Evolutionary conservation across 1,140 invertebrate genomes (phyloP).

Genomic region (Ooceraea biroi): DNA sequence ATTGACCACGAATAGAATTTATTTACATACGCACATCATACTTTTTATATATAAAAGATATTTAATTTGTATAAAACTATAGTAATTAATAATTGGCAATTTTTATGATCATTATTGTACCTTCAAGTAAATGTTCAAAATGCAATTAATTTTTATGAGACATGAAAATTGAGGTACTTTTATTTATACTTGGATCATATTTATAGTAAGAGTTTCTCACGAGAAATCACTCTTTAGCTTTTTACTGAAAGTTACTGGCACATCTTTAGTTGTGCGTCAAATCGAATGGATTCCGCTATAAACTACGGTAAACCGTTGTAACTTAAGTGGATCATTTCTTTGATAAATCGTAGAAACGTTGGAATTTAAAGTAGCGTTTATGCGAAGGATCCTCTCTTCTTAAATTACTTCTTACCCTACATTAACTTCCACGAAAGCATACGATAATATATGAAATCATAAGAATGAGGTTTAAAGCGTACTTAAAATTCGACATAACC

Average conservation of each 20-base stretch:
- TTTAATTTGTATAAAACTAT: background rate
- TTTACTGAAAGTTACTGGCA: slow-evolving; percentile 22
- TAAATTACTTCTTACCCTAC: slow-evolving; percentile 41
- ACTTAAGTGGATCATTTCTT: slow-evolving; percentile 49
- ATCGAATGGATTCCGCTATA: slow-evolving; percentile 19
- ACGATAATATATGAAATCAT: slow-evolving; percentile 15
- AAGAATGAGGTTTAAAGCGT: background rate
- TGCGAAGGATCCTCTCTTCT: background rate
- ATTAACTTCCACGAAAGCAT: slow-evolving; percentile 5
- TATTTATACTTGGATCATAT: background rate
- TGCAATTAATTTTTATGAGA: background rate
- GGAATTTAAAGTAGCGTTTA: slow-evolving; percentile 47
- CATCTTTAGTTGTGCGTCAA: slow-evolving; percentile 28
- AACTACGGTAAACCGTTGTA: slow-evolving; percentile 36
- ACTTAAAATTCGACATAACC: background rate
- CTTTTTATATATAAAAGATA: background rate
- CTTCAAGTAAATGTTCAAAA: background rate
- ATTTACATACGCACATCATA: background rate
- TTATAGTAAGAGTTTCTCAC: slow-evolving; percentile 14
- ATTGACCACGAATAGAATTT: background rate
- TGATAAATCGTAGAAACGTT: slow-evolving; percentile 54
- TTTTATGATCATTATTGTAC: background rate
- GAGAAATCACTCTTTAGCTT: background rate
- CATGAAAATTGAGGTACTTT: slow-evolving; percentile 13
- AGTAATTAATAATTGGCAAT: slow-evolving; percentile 2